Conservation (phyloP, 2,113 vertebrate genomes). For the Chamaea fasciata region DNA sequence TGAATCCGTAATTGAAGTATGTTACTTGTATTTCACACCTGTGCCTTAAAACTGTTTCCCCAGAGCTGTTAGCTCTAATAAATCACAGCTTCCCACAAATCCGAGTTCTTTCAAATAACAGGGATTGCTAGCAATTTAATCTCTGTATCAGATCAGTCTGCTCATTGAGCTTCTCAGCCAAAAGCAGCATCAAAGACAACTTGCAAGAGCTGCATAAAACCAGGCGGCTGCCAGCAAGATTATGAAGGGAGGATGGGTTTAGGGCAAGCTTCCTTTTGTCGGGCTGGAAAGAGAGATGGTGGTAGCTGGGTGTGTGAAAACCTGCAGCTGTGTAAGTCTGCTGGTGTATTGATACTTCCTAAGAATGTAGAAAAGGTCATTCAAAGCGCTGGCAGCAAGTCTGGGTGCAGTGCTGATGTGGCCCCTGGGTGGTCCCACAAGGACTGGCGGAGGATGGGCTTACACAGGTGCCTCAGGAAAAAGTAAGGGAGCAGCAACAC, state of each 20-base stretch:
- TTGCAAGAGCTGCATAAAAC: neutral
- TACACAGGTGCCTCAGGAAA: neutral
- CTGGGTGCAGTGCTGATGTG: neutral
- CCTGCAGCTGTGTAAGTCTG: neutral
- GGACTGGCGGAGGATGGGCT: neutral
- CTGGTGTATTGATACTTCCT: neutral
- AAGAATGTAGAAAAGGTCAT: neutral
- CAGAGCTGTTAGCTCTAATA: neutral
- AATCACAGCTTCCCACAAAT: neutral
- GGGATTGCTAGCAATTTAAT: fast-evolving
- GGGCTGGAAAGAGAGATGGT: neutral
- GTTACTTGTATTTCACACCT: neutral
- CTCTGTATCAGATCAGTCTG: neutral
- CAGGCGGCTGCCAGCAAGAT: neutral
- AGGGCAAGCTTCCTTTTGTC: neutral
- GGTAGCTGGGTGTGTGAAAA: neutral
- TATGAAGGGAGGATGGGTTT: neutral
- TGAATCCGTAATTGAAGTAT: neutral
- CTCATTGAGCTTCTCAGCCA: neutral
- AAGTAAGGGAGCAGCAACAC: neutral
- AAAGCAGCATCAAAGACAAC: neutral
- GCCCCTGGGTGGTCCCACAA: neutral
- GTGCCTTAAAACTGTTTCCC: neutral
- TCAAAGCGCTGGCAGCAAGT: neutral
- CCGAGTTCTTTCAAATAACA: neutral